Evolutionary conservation across 2,888 invertebrate genomes (phyloP).

Genomic region (Palloptera scutellata): DNA sequence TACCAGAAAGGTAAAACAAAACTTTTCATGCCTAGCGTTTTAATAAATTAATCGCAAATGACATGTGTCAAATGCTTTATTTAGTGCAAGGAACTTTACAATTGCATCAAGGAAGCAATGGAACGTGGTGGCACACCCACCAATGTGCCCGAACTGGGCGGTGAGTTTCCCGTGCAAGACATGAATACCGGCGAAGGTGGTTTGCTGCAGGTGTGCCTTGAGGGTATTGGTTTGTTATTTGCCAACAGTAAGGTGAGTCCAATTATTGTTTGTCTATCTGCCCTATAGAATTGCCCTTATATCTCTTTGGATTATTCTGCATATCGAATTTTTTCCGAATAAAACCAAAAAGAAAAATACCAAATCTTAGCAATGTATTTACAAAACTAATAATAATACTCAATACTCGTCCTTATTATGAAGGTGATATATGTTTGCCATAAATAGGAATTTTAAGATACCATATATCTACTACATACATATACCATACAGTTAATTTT

Average conservation of each 20-base stretch:
- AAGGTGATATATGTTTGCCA: slow-evolving; percentile 31
- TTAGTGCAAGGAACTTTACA: slow-evolving; percentile 97
- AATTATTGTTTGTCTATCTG: slow-evolving; percentile 30
- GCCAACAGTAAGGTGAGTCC: slow-evolving; percentile 96
- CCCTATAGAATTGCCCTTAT: not conserved
- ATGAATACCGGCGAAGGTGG: slow-evolving; percentile 97
- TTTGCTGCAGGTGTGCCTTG: slow-evolving; percentile 97
- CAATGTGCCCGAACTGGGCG: slow-evolving; percentile 70
- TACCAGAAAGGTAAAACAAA: slow-evolving; percentile 85
- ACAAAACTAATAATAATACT: no score
- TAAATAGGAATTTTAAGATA: not conserved
- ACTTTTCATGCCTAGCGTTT: no score
- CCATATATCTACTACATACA: no score
- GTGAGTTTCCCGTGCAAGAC: slow-evolving; percentile 99
- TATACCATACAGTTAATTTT: slow-evolving; percentile 18
- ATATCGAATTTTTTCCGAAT: slow-evolving; percentile 5
- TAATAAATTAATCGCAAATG: no score
- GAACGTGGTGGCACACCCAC: slow-evolving; percentile 80
- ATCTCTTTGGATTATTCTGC: not conserved
- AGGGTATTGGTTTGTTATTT: slow-evolving; percentile 98
- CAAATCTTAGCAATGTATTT: not conserved
- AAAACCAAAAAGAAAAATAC: slow-evolving; percentile 3
- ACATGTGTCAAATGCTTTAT: slow-evolving; percentile 49
- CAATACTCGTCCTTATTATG: slow-evolving; percentile 38
- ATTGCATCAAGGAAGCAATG: slow-evolving; percentile 99